phyloP scores from a whole-genome alignment of 2,888 invertebrate genomes.

The Aphodius sticticus region DNA sequence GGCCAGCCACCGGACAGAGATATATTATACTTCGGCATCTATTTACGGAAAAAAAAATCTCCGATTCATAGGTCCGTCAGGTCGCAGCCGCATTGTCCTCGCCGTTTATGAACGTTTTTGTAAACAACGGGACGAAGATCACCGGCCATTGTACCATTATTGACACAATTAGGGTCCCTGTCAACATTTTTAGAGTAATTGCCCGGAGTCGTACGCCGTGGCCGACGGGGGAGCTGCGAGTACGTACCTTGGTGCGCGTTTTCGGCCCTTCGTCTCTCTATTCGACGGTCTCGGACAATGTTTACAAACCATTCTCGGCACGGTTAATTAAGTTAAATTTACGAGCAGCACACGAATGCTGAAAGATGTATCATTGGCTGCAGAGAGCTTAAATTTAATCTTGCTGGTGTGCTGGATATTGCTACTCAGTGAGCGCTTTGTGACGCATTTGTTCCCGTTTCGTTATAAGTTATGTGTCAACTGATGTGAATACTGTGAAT shows the following conservation, averaged over 20 bases:
- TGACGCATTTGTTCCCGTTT: background rate
- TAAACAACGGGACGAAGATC: constrained; percentile 27
- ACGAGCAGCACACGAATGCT: background rate
- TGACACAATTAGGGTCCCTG: constrained; percentile 43
- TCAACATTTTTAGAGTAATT: constrained; percentile 34
- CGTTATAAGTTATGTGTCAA: no score
- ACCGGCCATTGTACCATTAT: constrained; percentile 41
- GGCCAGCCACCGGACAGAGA: background rate
- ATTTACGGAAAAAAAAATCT: background rate
- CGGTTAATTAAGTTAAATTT: background rate
- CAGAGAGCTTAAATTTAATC: background rate
- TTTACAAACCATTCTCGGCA: background rate
- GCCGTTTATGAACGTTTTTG: constrained; percentile 31
- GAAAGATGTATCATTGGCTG: background rate
- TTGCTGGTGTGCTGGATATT: background rate
- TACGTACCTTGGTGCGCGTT: constrained; percentile 5
- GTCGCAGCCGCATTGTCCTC: background rate
- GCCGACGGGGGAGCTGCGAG: background rate
- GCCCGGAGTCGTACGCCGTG: background rate
- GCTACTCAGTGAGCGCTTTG: background rate
- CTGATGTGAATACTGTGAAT: no score
- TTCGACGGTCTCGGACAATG: background rate
- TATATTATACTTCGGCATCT: background rate
- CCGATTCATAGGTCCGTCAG: no score
- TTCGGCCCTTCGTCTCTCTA: background rate